phyloP scores from a whole-genome alignment of 2,113 vertebrate species.

The Tauraco erythrolophus region DNA sequence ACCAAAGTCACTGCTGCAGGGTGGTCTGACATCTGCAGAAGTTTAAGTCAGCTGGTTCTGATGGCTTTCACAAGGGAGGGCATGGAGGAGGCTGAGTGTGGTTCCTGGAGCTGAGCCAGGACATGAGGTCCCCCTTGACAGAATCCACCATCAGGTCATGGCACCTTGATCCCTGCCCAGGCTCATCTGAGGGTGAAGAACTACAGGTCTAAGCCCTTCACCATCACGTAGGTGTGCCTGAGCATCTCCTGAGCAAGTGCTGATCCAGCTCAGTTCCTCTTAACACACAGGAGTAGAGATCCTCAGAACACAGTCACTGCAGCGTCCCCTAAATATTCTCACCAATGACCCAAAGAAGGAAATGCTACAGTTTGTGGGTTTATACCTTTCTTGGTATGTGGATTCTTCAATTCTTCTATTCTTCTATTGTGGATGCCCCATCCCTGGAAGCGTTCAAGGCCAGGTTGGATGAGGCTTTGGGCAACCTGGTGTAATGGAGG shows the following conservation, averaged over 20 bases:
- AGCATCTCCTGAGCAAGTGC: background rate
- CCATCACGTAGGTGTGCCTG: background rate
- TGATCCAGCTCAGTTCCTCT: background rate
- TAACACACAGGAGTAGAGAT: fast-evolving
- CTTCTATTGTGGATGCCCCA: too few species aligned
- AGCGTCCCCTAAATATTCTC: background rate
- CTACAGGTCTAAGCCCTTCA: background rate
- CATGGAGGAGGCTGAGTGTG: background rate
- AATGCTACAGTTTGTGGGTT: background rate
- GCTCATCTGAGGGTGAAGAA: background rate
- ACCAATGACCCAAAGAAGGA: background rate
- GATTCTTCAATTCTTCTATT: too few species aligned
- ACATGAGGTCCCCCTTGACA: background rate
- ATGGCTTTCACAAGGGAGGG: background rate
- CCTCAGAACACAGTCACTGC: background rate
- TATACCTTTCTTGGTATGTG: background rate
- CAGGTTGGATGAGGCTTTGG: too few species aligned
- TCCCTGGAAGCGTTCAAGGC: too few species aligned
- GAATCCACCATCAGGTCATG: background rate
- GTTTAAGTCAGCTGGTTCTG: background rate
- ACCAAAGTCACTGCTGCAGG: background rate
- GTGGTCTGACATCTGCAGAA: background rate
- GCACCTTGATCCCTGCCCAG: background rate
- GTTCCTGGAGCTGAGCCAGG: background rate
- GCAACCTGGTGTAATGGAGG: too few species aligned